A percentile compares a stretch with the other conserved stretches of the same genome.
Evolutionary conservation across 2,797 vertebrate genomes (phyloP).

Genomic region (Pitangus sulphuratus): DNA sequence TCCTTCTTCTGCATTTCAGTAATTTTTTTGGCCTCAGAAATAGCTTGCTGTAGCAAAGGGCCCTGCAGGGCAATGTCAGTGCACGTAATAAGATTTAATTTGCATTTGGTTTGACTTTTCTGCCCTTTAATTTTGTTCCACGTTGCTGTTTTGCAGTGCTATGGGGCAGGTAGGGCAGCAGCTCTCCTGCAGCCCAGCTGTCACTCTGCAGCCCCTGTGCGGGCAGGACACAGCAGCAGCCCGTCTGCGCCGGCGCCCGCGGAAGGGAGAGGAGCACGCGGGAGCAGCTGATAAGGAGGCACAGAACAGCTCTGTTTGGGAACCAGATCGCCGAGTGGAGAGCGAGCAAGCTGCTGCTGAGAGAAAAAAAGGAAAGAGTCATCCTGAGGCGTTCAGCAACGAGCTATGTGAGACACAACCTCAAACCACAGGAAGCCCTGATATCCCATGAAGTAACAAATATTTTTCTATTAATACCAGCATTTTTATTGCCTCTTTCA

Average conservation of each 20-base stretch:
- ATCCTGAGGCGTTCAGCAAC: neutral
- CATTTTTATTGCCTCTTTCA: conserved; percentile 36
- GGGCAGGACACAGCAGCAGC: neutral
- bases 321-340: neutral
- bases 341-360: neutral
- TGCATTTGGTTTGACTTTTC: neutral
- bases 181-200: neutral
- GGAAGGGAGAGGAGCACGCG: neutral
- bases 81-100: neutral
- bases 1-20: neutral
- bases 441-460: conserved; percentile 59
- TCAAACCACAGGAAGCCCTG: conserved; percentile 60
- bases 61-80: neutral
- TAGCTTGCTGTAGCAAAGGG: neutral
- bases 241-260: rapidly evolving
- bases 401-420: conserved; percentile 46
- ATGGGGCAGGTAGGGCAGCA: neutral
- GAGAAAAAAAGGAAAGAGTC: neutral
- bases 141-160: neutral
- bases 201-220: neutral
- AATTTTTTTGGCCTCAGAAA: neutral
- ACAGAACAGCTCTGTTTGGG: neutral
- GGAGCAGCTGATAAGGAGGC: neutral
- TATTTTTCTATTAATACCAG: conserved; percentile 69
- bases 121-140: neutral